These are phyloP conservation scores for Aromia moschata DNA, from an alignment of 2,888 invertebrate species.

Conservation along the genomic window DNA sequence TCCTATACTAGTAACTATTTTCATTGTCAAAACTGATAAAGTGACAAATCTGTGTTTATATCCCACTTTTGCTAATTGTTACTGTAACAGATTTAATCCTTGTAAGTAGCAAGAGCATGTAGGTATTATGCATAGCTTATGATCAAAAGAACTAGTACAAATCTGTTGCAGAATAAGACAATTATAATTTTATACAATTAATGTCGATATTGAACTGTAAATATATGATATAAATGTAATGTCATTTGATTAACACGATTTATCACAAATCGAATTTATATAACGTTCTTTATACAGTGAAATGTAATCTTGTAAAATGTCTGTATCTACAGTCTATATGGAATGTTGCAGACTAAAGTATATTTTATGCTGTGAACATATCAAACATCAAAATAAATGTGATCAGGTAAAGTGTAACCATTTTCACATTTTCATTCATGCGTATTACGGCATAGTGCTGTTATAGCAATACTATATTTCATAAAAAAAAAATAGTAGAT, in stretches of 20 bases:
- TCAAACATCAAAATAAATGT: not conserved
- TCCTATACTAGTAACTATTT: no score
- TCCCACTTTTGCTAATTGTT: conserved; percentile 1
- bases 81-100: conserved; percentile 21
- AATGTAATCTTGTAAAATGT: conserved; percentile 17
- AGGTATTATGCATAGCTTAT: conserved; percentile 10
- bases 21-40: not conserved
- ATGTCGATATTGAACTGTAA: conserved; percentile 17
- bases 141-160: conserved; percentile 7
- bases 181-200: conserved; percentile 24
- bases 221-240: conserved; percentile 11
- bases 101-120: not conserved
- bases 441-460: no score
- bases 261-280: conserved; percentile 25
- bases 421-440: not conserved
- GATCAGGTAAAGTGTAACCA: not conserved
- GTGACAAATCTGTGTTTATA: conserved; percentile 5
- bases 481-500: no score
- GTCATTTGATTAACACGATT: conserved; percentile 10
- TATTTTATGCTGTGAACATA: not conserved
- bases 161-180: conserved; percentile 24
- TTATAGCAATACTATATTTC: no score
- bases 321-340: conserved; percentile 5
- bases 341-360: conserved; percentile 12
- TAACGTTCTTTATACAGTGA: conserved; percentile 24